phyloP scores from a whole-genome alignment of 1,140 invertebrate genomes.

The Leptestheria dahalacensis region DNA sequence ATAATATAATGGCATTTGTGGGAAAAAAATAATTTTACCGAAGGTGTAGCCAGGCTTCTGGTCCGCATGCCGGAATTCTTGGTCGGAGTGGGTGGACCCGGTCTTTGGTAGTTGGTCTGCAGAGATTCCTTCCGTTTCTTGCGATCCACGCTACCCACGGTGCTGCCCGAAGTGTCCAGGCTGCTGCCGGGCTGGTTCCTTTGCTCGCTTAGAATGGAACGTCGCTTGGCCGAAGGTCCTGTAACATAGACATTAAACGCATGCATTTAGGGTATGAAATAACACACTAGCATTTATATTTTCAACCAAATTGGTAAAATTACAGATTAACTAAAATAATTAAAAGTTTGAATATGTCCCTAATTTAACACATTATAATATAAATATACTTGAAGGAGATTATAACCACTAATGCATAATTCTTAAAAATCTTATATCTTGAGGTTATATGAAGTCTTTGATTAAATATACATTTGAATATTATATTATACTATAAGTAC shows the following conservation, averaged over 20 bases:
- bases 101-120: constrained; percentile 10
- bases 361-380: too few species aligned
- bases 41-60: constrained; percentile 4
- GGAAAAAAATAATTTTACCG: too few species aligned
- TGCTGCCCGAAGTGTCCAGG: neutral
- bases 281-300: too few species aligned
- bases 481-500: too few species aligned
- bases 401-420: too few species aligned
- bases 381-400: too few species aligned
- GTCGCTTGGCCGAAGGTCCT: neutral
- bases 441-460: too few species aligned
- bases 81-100: constrained; percentile 14
- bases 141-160: constrained; percentile 10
- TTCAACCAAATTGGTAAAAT: neutral
- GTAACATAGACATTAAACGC: neutral
- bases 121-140: constrained; percentile 7
- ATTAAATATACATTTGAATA: too few species aligned
- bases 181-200: neutral
- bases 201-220: neutral
- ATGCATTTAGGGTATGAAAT: too few species aligned
- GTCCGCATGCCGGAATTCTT: neutral
- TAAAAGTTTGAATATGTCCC: too few species aligned
- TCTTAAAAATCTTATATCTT: too few species aligned
- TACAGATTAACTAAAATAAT: neutral
- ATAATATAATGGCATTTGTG: too few species aligned